Conservation (phyloP, 2,113 vertebrate genomes). For the Cebus imitator region DNA sequence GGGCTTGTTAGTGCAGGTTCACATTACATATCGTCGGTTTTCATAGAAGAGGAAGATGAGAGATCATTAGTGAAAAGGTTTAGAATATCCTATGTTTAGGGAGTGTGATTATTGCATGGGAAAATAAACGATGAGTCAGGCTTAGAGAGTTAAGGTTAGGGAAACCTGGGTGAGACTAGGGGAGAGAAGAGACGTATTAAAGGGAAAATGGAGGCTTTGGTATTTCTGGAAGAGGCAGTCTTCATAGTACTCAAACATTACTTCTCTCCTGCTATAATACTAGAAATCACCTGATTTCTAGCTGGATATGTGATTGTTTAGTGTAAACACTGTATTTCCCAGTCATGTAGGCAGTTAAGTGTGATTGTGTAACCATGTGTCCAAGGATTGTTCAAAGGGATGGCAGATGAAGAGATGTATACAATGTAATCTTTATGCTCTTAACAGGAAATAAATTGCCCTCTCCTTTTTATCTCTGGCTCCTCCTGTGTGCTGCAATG, state of each 20-base stretch:
- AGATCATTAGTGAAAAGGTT: background rate
- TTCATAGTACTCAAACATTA: too few relatives aligned
- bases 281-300: too few relatives aligned
- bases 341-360: background rate
- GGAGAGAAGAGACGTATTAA: background rate
- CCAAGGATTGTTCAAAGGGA: background rate
- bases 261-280: background rate
- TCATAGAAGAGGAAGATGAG: too few relatives aligned
- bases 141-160: background rate
- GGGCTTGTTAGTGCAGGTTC: too few relatives aligned
- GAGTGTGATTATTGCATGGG: background rate
- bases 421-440: too few relatives aligned
- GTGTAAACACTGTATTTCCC: background rate
- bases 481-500: background rate
- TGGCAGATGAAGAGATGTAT: background rate
- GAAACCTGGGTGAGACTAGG: rapidly evolving
- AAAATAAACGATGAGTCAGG: background rate
- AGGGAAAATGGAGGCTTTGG: background rate
- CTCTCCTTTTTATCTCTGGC: background rate
- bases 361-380: too few relatives aligned
- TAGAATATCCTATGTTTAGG: background rate
- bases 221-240: background rate
- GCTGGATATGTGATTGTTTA: background rate
- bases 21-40: background rate
- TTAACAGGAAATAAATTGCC: background rate